Evolutionary conservation across 2,888 invertebrate species (phyloP).

Genomic region (Melanargia galathea): DNA sequence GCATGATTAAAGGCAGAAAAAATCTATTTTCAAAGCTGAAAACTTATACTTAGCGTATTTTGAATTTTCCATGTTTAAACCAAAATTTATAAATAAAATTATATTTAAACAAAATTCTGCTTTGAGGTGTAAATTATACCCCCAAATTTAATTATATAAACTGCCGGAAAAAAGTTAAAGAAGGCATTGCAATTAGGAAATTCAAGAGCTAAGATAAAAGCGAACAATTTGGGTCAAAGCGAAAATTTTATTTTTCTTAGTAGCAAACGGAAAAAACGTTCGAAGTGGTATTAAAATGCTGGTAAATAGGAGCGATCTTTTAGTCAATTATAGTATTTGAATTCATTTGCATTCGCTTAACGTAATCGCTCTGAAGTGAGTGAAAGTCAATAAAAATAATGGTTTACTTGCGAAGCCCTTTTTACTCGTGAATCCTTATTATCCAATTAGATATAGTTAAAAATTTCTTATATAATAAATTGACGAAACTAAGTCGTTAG

Average conservation of each 20-base stretch:
- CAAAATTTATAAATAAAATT: no score
- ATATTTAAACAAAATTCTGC: neutral
- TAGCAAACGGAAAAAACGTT: neutral
- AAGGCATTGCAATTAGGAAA: conserved; percentile 17
- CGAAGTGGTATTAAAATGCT: conserved; percentile 1
- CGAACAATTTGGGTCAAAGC: conserved; percentile 25
- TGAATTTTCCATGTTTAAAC: no score
- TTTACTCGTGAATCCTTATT: no score
- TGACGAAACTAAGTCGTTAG: no score
- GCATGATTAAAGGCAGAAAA: no score
- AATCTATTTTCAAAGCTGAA: no score
- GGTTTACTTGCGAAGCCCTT: no score
- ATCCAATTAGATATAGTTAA: no score
- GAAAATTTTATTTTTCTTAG: conserved; percentile 20
- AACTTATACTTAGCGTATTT: no score
- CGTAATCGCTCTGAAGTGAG: neutral
- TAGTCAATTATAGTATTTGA: conserved; percentile 4
- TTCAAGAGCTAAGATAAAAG: conserved; percentile 21
- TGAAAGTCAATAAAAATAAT: no score
- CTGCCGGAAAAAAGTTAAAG: conserved; percentile 8
- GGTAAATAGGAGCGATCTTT: conserved; percentile 13
- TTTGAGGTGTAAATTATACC: neutral
- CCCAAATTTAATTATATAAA: neutral
- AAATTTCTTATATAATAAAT: no score
- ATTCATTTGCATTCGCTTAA: neutral